A percentile compares a stretch with the other conserved stretches of the same genome.
Conservation (phyloP, 1,140 invertebrate genomes). For the Drosophila asahinai region DNA sequence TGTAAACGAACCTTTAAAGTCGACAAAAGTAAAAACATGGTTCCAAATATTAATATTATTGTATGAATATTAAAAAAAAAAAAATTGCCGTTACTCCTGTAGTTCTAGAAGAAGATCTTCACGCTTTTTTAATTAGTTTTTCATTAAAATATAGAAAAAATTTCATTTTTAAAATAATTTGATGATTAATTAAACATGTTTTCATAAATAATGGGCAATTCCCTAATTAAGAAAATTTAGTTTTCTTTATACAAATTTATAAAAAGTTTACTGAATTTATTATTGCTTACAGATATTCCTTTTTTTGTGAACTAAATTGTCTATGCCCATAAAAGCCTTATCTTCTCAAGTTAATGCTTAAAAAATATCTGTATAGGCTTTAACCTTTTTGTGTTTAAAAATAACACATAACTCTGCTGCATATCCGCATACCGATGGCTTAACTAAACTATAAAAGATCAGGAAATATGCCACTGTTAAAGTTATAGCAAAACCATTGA, state of each 20-base stretch:
- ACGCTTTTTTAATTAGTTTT: too few relatives aligned
- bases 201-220: not conserved
- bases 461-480: not conserved
- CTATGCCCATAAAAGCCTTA: not conserved
- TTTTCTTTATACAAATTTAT: not conserved
- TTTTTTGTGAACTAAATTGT: not conserved
- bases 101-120: too few relatives aligned
- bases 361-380: not conserved
- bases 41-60: too few relatives aligned
- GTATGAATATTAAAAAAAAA: too few relatives aligned
- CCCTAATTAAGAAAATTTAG: not conserved
- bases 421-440: not conserved
- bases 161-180: too few relatives aligned
- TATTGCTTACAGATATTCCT: not conserved
- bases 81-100: too few relatives aligned
- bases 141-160: too few relatives aligned
- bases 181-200: not conserved
- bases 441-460: slow-evolving; percentile 11
- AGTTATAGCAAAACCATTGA: not conserved
- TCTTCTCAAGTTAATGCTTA: not conserved
- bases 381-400: not conserved
- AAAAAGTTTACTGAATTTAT: not conserved
- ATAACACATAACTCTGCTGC: not conserved
- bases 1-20: not conserved
- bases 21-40: too few relatives aligned